Evolutionary conservation across 2,888 invertebrate species (phyloP), one percentile per base, ranked within the genome.

Genomic region (Cistogaster globosa): DNA sequence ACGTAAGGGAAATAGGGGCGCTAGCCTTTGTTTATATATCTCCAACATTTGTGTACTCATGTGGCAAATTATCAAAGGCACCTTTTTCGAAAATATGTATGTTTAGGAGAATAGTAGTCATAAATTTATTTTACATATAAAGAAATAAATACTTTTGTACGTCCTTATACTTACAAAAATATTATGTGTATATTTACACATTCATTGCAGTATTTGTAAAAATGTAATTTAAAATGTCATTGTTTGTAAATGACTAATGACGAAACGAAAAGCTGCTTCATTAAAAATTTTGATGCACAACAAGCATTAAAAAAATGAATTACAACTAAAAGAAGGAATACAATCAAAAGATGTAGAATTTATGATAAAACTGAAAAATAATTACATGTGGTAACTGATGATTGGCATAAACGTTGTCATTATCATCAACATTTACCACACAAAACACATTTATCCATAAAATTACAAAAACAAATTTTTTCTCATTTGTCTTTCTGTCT

Each of bases 311-410:
- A 67, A 26, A 38, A 67, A 60, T n/a, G 14, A 68, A 62, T 16
- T 20, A 12, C 48, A 57, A 55, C 22, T 57, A 63, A 11, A 6
- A 55, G 20, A 53, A 45, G 18, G 58, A 69, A 62, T 6, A 69
- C 42, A 55, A 62, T 45, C 32, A 22, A 16, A 78, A 78, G 48
- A 71, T 71, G 32, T 48, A 63, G 57, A 67, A 67, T 58, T 58
- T 76, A 58, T 79, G 63, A 79, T 79, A 71, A 69, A 79, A 79
- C 58, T 65, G 63, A 58, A 76, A 69, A 82, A 76, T 76, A 76
- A 82, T 82, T 82, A 71, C 71, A 82, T 76, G 76, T 76, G 76
- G 69, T 76, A 71, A 69, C 76, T 77, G 36, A 83, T 78, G 72
- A 83, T 78, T 83, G 77, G 71, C 77, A 78, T 77, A 68, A 72